A percentile compares a stretch with the other conserved stretches of the same genome.
phyloP scores from a whole-genome alignment of 2,888 invertebrate species.

The Platerodrilus igneus region DNA sequence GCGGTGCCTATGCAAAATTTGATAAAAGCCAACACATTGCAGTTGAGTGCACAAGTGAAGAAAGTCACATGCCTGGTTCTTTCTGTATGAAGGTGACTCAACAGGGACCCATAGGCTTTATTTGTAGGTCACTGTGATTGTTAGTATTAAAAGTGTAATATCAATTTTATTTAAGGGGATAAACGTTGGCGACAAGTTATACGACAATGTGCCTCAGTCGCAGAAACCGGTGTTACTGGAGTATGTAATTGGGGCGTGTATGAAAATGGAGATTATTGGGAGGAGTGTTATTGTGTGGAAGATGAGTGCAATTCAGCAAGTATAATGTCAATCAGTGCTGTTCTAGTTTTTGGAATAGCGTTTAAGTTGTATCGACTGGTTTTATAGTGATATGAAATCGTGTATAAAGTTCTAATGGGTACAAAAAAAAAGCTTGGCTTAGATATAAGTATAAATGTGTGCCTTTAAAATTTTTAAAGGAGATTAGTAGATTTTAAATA shows the following conservation, averaged over 20 bases:
- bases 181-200: constrained; percentile 91
- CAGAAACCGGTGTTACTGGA: constrained; percentile 87
- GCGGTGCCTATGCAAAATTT: constrained; percentile 85
- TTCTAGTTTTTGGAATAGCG: no score
- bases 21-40: constrained; percentile 81
- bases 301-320: constrained; percentile 75
- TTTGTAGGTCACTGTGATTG: constrained; percentile 66
- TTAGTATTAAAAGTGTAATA: not conserved
- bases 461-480: no score
- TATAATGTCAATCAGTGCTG: constrained; percentile 7
- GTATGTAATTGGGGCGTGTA: constrained; percentile 96
- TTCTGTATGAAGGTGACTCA: constrained; percentile 94
- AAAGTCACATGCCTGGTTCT: constrained; percentile 89
- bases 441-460: no score
- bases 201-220: constrained; percentile 82
- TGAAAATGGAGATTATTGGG: constrained; percentile 93
- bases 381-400: no score
- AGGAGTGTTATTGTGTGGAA: constrained; percentile 91
- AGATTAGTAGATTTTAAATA: no score
- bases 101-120: constrained; percentile 89
- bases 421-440: no score
- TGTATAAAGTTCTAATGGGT: no score
- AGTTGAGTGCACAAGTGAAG: constrained; percentile 90
- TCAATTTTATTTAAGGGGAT: constrained; percentile 66
- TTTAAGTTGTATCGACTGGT: no score